Evolutionary conservation across 2,797 vertebrate genomes (phyloP), one percentile per base, ranked within the genome.

Genomic region (Brachyrhaphis roseni): DNA sequence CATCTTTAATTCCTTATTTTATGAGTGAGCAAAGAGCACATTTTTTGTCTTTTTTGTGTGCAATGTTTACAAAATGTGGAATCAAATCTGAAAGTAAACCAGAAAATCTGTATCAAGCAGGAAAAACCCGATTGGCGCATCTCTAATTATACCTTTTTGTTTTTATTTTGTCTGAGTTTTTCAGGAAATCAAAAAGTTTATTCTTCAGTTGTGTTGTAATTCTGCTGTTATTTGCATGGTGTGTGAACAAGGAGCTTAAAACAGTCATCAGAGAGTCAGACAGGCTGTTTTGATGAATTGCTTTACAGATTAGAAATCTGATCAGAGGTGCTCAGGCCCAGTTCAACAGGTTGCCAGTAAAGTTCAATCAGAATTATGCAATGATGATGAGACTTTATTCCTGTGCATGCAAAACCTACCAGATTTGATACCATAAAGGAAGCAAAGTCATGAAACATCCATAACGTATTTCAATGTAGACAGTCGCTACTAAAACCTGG

Each of bases 271-370:
- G 3, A 75, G 55, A 75, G 34, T 72, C 4, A 79, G 76, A 72
- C 75, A 20, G 8, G 16, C 79, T 74, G 62, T 77, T 75, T 62
- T 71, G 34, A 0, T 73, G 1, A 81, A 89, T n/a, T 5, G 39
- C 66, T 43, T 72, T 28, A 31, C 41, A 7, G 41, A 46, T 45
- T 26, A 13, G 36, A 45, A 46, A 87, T 75, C 39, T 85, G 82
- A 59, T 81, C 70, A 51, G 81, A 51, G 80, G 53, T 62, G 62
- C 74, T 39, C 62, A 51, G 62, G 47, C 23, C 31, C 62, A 76
- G 62, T 34, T 77, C 41, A n/a, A 16, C n/a, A 20, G 39, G 39
- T 57, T 68, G 55, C 31, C 12, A 16, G 31, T 12, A 28, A 75
- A 57, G 36, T 57, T 57, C n/a, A 23, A n/a, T 74, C 3, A 55